phyloP scores from a whole-genome alignment of 2,113 vertebrate species.

The Pygoscelis adeliae region DNA sequence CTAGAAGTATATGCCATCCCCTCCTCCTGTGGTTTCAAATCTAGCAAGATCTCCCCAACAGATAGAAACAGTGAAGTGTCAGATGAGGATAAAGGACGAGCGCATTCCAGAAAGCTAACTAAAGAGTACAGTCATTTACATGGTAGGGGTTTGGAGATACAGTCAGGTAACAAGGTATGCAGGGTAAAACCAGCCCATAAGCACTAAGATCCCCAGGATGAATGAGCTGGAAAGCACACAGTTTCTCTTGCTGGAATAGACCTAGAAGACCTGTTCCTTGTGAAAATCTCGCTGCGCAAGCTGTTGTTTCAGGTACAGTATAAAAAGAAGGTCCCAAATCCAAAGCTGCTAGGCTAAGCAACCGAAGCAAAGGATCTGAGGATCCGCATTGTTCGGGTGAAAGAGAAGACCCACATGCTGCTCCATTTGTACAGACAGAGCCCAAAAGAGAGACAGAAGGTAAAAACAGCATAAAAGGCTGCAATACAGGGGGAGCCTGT shows the following conservation, averaged over 20 bases:
- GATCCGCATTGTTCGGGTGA: background rate
- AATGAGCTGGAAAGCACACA: background rate
- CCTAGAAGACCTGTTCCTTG: background rate
- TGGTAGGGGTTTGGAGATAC: fast-evolving
- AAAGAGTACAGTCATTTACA: background rate
- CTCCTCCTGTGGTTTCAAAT: background rate
- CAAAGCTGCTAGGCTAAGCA: background rate
- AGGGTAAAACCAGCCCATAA: background rate
- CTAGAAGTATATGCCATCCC: background rate
- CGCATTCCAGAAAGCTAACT: background rate
- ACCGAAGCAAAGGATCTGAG: background rate
- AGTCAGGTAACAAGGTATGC: background rate
- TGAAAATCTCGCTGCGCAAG: fast-evolving
- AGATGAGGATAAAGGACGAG: background rate
- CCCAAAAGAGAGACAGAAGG: background rate
- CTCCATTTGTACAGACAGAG: background rate
- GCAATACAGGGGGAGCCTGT: background rate
- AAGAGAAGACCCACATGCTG: background rate
- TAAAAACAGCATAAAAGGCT: background rate
- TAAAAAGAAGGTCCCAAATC: background rate
- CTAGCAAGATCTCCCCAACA: background rate
- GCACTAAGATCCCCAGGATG: background rate
- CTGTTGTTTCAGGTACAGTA: background rate
- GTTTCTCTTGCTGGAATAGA: background rate
- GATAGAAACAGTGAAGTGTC: background rate